Evolutionary conservation across 2,888 invertebrate genomes (phyloP), one percentile per base, ranked within the genome.

Genomic region (Atethmia centrago): DNA sequence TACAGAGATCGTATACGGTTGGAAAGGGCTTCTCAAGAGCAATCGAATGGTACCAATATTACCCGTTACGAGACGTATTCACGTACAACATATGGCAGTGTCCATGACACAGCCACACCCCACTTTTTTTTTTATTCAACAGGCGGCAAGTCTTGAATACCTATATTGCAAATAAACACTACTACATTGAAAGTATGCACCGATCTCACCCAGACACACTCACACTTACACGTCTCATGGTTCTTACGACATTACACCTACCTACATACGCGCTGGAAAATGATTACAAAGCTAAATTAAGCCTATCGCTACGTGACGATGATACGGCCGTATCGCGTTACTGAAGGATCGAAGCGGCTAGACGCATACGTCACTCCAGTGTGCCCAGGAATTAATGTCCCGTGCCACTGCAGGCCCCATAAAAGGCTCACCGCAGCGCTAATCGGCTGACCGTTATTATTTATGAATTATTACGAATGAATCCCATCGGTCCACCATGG

Each of bases 341-440:
- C 83, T 75, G 82, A 84, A 84, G 89, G 93, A 94, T 94, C 94
- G 94, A 95, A 93, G 73, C 80, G 95, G 94, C 95, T 93, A 95
- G 95, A 95, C 95, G 79, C 93, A 94, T 93, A 91, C 92, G 92
- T 94, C 93, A 94, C 87, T 84, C 85, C 87, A 79, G 77, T 86
- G 87, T 90, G 82, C 78, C 86, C 89, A 88, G 87, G 90, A 93
- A 94, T 94, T 91, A 92, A 92, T 90, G 90, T 83, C 80, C 87
- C 87, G 79, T 88, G 83, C 78, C 77, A 86, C 75, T 87, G 82
- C 86, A 83, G 77, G 36, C 51, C 67, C 87, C 88, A 88, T 89
- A 90, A 91, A 91, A 88, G 87, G 88, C 87, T 89, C 84, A 88
- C 85, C 88, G 85, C 86, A 85, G 84, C 78, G 87, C 88, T 92